Evolutionary conservation across 2,888 invertebrate species (phyloP), one percentile per base, ranked within the genome.

Genomic region (Deilephila elpenor): DNA sequence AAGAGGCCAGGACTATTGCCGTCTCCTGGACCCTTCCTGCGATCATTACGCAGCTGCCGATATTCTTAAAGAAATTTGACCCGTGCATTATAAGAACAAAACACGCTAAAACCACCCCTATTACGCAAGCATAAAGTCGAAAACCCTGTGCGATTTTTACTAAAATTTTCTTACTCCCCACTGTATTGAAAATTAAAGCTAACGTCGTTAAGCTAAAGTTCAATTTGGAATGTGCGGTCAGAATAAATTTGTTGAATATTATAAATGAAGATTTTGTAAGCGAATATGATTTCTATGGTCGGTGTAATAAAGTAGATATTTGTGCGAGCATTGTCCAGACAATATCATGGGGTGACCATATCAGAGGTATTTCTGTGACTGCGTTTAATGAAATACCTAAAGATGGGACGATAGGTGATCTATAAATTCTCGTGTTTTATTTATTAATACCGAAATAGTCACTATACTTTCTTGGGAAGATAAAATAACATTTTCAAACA

Each of bases 51-150:
- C 56, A 51, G 71, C 71, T 60, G 70, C 60, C 71, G 71, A 73
- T 73, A 73, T 71, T 73, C 70, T 71, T 73, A 73, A 62, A 73
- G 73, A 73, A 73, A 73, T 73, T 73, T 71, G 71, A 62, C 51
- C 61, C 61, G 19, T 62, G 56, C 73, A 73, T 71, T 71, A 44
- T 25, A 67, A 44, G 25, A 17, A 44, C 37, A 5, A 51, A 11
- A 51, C 17, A 67, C n/a, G 17, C 51, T 25, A 67, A 67, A 44
- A 51, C 14, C 51, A 51, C 17, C 51, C 44, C 17, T 67, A 67
- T 19, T 5, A 3, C 51, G 0, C 8, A 17, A 5, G 51, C 1
- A 51, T 67, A 67, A 51, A 17, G 67, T 51, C 25, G 67, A 25
- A 67, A 67, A 51, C 51, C 17, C 51, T 3, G 11, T 51, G 67